Evolutionary conservation across 1,140 invertebrate genomes (phyloP), one percentile per base, ranked within the genome.

Genomic region (Eubasilissa regina): DNA sequence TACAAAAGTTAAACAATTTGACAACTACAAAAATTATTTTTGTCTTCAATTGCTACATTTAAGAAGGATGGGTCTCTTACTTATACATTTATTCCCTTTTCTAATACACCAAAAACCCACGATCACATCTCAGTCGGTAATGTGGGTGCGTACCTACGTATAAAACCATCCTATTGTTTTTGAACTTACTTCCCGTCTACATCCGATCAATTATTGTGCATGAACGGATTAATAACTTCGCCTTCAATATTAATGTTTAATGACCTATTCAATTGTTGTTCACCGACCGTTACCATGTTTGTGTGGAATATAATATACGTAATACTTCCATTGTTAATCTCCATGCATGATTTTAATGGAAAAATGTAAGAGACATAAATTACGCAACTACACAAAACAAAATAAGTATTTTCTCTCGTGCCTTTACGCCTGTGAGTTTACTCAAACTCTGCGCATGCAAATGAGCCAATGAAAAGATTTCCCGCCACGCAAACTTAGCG

Each of bases 101-200:
- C n/a, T n/a, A n/a, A n/a, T n/a, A n/a, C n/a, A n/a, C n/a, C n/a
- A n/a, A n/a, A n/a, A n/a, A n/a, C n/a, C n/a, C n/a, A n/a, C n/a
- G 25, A 3, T 35, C 25, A 35, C 25, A 35, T 35, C 25, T 3
- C 1, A 58, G 55, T 13, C 4, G 17, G 21, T 58, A 58, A 58
- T 58, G 25, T 19, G 21, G 55, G 55, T 58, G 55, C 17, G 55
- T 58, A 58, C 55, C 3, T 58, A 12, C 35, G 60, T 64, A 64
- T 43, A 43, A 64, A 60, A n/a, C 60, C 60, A 64, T 64, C 25
- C 60, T 25, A 64, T 64, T 64, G 60, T 64, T 25, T 64, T 44
- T n/a, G 19, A 35, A 35, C 21, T 13, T 58, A 21, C 60, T 21
- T 64, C 25, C 60, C 60, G 35, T 43, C 60, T 19, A 64, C 35